phyloP scores from a whole-genome alignment of 2,113 vertebrate species.

The Albula goreensis region DNA sequence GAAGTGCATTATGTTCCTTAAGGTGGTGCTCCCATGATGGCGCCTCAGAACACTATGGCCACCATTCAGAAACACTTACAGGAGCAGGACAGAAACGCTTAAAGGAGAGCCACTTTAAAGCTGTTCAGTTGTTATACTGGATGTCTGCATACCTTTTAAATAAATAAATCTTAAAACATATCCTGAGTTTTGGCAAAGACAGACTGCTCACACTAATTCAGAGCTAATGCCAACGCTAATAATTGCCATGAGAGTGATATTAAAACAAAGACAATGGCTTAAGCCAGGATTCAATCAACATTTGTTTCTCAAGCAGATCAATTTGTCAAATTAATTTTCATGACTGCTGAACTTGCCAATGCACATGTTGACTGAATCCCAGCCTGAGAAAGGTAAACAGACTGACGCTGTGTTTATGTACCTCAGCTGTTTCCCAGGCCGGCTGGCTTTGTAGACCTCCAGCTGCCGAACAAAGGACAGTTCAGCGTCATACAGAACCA shows the following conservation, averaged over 20 bases:
- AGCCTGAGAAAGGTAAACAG: not conserved
- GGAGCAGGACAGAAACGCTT: not conserved
- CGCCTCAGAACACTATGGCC: not conserved
- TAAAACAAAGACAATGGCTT: not conserved
- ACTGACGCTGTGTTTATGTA: constrained; percentile 27
- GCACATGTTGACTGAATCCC: too few relatives aligned
- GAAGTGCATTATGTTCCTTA: constrained; percentile 15
- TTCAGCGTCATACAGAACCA: constrained; percentile 90
- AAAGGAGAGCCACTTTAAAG: not conserved
- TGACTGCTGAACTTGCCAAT: too few relatives aligned
- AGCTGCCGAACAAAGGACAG: constrained; percentile 91
- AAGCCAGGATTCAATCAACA: too few relatives aligned
- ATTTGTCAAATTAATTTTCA: too few relatives aligned
- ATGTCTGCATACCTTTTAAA: not conserved
- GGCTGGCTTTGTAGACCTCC: constrained; percentile 87
- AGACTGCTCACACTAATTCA: not conserved
- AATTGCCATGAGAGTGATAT: not conserved
- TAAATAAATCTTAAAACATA: not conserved
- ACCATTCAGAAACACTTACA: not conserved
- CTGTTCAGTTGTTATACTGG: not conserved
- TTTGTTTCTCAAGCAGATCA: too few relatives aligned
- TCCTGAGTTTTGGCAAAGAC: not conserved
- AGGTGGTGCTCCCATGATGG: not conserved
- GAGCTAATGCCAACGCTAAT: not conserved
- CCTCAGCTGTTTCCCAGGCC: constrained; percentile 85